Percentiles rank a stretch among this genome's conserved stretches.
These are phyloP conservation scores for Climacteris rufus DNA, from an alignment of 2,113 vertebrate species.

Conservation along the genomic window DNA sequence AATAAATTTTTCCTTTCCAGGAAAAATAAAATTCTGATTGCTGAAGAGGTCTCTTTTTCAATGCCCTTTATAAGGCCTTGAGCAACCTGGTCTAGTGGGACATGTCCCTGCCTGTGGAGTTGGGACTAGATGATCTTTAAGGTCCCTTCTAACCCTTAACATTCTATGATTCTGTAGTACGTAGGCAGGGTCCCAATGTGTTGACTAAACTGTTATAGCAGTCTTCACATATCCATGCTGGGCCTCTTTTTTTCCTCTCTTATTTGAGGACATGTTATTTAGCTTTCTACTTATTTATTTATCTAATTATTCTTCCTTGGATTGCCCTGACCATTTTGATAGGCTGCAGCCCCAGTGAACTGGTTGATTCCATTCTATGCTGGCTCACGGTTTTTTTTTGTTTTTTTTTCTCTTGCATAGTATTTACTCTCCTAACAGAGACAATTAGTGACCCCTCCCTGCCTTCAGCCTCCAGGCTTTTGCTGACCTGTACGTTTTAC, in stretches of 20 bases:
- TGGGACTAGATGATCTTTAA: neutral
- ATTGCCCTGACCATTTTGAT: neutral
- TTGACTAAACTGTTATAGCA: neutral
- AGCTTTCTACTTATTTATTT: neutral
- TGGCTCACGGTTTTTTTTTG: neutral
- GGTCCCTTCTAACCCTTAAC: neutral
- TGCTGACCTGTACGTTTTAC: neutral
- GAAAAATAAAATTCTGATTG: neutral
- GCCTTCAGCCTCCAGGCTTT: neutral
- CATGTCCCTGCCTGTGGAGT: fast-evolving
- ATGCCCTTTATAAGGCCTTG: neutral
- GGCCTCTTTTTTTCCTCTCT: neutral
- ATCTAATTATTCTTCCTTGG: neutral
- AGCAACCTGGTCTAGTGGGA: neutral
- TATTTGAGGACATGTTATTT: neutral
- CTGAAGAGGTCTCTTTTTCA: neutral
- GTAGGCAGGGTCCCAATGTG: neutral
- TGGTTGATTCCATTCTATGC: neutral
- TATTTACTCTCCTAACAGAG: neutral
- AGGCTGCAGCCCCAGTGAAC: neutral
- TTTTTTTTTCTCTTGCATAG: neutral
- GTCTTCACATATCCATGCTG: neutral
- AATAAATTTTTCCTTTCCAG: neutral
- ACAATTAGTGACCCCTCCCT: neutral
- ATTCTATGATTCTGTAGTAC: neutral